These are phyloP conservation scores for Parapristionchus giblindavisi DNA, from an alignment of 2,888 invertebrate genomes.

Conservation along the genomic window DNA sequence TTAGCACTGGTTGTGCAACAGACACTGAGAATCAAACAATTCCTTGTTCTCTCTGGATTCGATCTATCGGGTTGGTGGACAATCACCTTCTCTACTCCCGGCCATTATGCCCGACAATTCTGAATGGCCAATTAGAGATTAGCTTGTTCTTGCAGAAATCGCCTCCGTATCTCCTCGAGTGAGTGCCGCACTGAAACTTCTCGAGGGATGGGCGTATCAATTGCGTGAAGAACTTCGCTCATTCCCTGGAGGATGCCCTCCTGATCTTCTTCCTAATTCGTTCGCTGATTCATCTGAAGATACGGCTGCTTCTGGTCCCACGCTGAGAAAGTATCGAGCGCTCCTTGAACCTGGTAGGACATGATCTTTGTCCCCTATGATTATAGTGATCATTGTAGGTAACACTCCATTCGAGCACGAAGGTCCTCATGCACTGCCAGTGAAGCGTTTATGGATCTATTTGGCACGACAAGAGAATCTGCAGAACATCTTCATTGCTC, in stretches of 20 bases:
- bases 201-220: conserved; percentile 88
- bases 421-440: conserved; percentile 75
- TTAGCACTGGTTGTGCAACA: conserved; percentile 86
- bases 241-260: conserved; percentile 64
- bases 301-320: conserved; percentile 33
- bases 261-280: conserved; percentile 62
- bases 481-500: conserved; percentile 92
- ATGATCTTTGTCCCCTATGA: background rate
- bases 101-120: no score
- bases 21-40: conserved; percentile 84
- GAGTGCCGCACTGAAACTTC: conserved; percentile 85
- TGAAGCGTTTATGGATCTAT: conserved; percentile 86
- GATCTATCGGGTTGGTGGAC: conserved; percentile 74
- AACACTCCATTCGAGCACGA: conserved; percentile 90
- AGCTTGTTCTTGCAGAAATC: conserved; percentile 78
- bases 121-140: background rate
- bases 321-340: conserved; percentile 52
- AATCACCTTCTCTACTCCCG: no score
- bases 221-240: conserved; percentile 76
- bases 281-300: conserved; percentile 51
- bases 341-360: conserved; percentile 39
- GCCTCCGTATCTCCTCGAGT: conserved; percentile 92
- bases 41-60: conserved; percentile 86
- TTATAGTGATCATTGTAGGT: conserved; percentile 64
- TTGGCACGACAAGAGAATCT: conserved; percentile 90